Conservation (phyloP, 2,888 invertebrate species). For the Cerastis rubricosa region DNA sequence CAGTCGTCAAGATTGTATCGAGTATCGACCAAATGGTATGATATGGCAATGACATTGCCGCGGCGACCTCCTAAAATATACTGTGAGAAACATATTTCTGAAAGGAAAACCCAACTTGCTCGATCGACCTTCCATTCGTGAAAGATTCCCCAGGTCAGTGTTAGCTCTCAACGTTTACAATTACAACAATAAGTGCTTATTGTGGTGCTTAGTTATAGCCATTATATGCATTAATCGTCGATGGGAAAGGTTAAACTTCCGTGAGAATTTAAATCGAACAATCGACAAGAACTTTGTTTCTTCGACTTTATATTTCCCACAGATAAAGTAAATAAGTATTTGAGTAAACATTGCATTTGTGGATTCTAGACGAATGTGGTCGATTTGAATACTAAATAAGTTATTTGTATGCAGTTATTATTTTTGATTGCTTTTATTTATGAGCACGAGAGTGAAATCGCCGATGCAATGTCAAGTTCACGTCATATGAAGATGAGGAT, state of each 20-base stretch:
- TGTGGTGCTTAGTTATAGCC: slow-evolving; percentile 60
- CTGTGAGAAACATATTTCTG: slow-evolving; percentile 15
- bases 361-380: slow-evolving; percentile 25
- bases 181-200: slow-evolving; percentile 61
- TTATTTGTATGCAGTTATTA: slow-evolving; percentile 32
- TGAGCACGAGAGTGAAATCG: slow-evolving; percentile 16
- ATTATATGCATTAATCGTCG: slow-evolving; percentile 65
- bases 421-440: slow-evolving; percentile 31
- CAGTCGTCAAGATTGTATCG: slow-evolving; percentile 29
- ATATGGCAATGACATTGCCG: slow-evolving; percentile 46
- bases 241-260: slow-evolving; percentile 84
- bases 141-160: slow-evolving; percentile 57
- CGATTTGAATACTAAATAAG: slow-evolving; percentile 26
- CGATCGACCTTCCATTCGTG: slow-evolving; percentile 18
- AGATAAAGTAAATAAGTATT: slow-evolving; percentile 30
- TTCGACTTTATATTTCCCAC: slow-evolving; percentile 57
- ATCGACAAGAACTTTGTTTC: slow-evolving; percentile 57
- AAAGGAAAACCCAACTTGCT: slow-evolving; percentile 1
- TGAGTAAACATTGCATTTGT: slow-evolving; percentile 18
- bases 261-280: slow-evolving; percentile 80
- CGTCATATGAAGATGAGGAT: slow-evolving; percentile 30
- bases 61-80: slow-evolving; percentile 18
- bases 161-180: slow-evolving; percentile 49
- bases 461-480: slow-evolving; percentile 55
- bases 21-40: slow-evolving; percentile 17